These are phyloP conservation scores for Brassicogethes aeneus DNA, from an alignment of 2,888 invertebrate species.

Conservation along the genomic window DNA sequence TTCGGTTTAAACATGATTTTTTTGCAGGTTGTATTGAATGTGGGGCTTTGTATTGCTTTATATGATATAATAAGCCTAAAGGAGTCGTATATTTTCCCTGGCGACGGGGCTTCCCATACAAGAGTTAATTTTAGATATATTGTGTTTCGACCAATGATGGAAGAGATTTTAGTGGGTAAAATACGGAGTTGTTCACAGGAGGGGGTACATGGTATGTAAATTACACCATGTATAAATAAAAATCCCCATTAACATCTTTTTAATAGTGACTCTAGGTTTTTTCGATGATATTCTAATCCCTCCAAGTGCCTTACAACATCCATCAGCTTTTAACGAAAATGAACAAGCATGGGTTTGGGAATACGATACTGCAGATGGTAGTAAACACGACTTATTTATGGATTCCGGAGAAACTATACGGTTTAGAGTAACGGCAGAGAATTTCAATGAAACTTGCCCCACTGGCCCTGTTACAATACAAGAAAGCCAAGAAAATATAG, in stretches of 20 bases:
- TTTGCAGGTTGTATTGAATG: slow-evolving; percentile 78
- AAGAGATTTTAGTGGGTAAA: slow-evolving; percentile 90
- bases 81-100: slow-evolving; percentile 89
- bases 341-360: slow-evolving; percentile 97
- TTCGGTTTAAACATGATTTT: slow-evolving; percentile 1
- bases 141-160: slow-evolving; percentile 89
- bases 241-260: slow-evolving; percentile 13
- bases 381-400: slow-evolving; percentile 88
- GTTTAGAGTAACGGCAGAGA: slow-evolving; percentile 83
- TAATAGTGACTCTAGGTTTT: slow-evolving; percentile 85
- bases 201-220: slow-evolving; percentile 70
- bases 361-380: slow-evolving; percentile 73
- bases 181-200: slow-evolving; percentile 86
- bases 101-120: slow-evolving; percentile 92
- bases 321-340: slow-evolving; percentile 83
- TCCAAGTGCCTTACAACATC: slow-evolving; percentile 83
- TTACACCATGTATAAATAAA: slow-evolving; percentile 5
- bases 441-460: slow-evolving; percentile 84
- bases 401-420: slow-evolving; percentile 81
- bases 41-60: slow-evolving; percentile 89
- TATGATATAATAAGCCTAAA: slow-evolving; percentile 84
- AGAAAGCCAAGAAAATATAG: slow-evolving; percentile 40
- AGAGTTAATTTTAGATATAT: slow-evolving; percentile 89
- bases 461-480: slow-evolving; percentile 48
- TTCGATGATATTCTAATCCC: slow-evolving; percentile 96